These are phyloP conservation scores for Nemotelus nigrinus DNA, from an alignment of 2,888 invertebrate genomes.

Conservation along the genomic window DNA sequence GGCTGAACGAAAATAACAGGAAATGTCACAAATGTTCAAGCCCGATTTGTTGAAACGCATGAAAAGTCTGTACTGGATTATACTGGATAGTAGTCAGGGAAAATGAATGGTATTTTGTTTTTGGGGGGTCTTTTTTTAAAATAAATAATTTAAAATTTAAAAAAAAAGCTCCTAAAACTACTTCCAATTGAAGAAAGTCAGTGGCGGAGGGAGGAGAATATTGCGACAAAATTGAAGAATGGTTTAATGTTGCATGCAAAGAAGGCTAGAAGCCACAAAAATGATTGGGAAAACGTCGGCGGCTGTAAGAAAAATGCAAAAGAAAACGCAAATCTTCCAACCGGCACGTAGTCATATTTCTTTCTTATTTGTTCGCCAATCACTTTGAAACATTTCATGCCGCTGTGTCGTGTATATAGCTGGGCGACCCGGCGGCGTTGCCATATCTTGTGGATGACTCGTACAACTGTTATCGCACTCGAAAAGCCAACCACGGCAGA, in stretches of 20 bases:
- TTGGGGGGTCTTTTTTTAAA: too few species aligned
- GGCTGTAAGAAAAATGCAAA: neutral
- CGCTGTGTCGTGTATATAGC: neutral
- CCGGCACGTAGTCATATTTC: constrained; percentile 17
- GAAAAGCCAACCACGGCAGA: neutral
- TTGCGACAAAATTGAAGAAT: neutral
- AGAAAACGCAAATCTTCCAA: neutral
- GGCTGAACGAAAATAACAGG: too few species aligned
- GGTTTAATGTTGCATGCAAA: neutral
- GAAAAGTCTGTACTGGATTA: too few species aligned
- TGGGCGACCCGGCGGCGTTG: constrained; percentile 2
- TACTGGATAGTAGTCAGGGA: too few species aligned
- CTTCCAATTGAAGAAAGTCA: too few species aligned
- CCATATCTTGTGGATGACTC: constrained; percentile 33
- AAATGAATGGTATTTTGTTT: too few species aligned
- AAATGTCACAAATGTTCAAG: too few species aligned
- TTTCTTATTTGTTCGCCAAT: constrained; percentile 11
- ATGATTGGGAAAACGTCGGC: neutral
- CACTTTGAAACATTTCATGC: neutral
- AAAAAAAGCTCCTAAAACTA: too few species aligned
- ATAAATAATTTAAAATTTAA: too few species aligned
- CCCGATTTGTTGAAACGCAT: too few species aligned
- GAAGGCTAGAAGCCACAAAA: neutral
- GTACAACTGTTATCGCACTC: neutral
- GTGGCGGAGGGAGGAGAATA: too few species aligned